Evolutionary conservation across 1,140 invertebrate genomes (phyloP), one percentile per base, ranked within the genome.

Genomic region (Drosophila asahinai): DNA sequence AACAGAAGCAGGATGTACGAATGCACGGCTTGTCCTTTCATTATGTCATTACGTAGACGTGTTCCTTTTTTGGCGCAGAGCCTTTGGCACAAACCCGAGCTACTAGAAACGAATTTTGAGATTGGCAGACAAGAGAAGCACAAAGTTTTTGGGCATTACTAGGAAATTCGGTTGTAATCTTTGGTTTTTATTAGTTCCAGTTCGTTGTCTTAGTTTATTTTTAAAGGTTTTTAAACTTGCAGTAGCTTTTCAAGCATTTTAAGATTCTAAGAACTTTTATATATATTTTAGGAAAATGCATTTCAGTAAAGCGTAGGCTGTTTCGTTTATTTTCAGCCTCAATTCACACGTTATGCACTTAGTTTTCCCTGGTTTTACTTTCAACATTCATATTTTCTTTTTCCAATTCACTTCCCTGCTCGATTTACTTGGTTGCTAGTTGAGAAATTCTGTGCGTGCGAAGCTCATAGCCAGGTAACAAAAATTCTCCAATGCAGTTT

Each of bases 341-440:
- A 38, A 38, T 38, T 38, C 12, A 12, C 12, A 3, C 17, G 11
- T 5, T 14, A 11, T 55, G 12, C 19, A 40, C 19, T 40, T n/a
- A 22, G 36, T 57, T 57, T 15, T 15, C 14, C 19, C 1, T n/a
- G 14, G 19, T 14, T 22, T 38, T 55, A 3, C 54, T 22, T 5
- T 38, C 8, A 9, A 15, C 17, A 15, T 57, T 40, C 33, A 40
- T 40, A 38, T 38, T 67, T 60, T 47, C 30, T 27, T 22, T 14
- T 77, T 9, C 17, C 25, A 66, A 66, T 61, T 17, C 27, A 80
- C 77, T 72, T 67, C 54, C 58, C 61, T 40, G 27, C 12, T 19
- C 48, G 14, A 55, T 55, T 15, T 30, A 40, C 58, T 57, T 49
- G 36, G n/a, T 25, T 59, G 12, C 27, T 22, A 30, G 36, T n/a